Percentiles rank a stretch among this genome's conserved stretches.
Conservation (phyloP, 2,797 vertebrate genomes). For the Taeniopygia guttata region DNA sequence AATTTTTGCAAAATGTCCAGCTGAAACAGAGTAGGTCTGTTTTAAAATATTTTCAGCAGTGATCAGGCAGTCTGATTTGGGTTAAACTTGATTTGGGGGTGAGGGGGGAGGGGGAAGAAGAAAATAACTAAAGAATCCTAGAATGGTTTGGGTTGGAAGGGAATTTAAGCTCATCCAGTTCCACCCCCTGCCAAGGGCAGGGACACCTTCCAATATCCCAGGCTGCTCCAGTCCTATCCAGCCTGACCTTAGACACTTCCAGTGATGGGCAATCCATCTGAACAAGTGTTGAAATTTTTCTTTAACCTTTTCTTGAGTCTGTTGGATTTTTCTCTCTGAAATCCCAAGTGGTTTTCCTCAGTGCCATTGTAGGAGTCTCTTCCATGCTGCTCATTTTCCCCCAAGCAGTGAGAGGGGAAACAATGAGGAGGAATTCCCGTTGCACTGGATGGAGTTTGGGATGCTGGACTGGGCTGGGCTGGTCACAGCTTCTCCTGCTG, state of each 20-base stretch:
- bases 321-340: neutral
- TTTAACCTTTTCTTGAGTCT: neutral
- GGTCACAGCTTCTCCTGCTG: neutral
- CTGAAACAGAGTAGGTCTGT: neutral
- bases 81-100: neutral
- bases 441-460: rapidly evolving
- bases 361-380: neutral
- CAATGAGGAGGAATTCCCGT: rapidly evolving
- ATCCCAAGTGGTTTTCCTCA: neutral
- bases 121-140: neutral
- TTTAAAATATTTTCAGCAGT: neutral
- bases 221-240: neutral
- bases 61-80: neutral
- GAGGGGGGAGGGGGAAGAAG: neutral
- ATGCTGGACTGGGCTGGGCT: neutral
- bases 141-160: neutral
- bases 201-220: neutral
- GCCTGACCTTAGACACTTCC: neutral
- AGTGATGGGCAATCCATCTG: neutral
- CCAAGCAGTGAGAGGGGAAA: neutral
- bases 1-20: neutral
- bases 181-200: neutral
- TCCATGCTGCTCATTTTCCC: neutral
- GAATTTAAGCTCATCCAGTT: neutral
- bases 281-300: neutral